phyloP scores from a whole-genome alignment of 2,888 invertebrate species.

The Leistus spinibarbis region DNA sequence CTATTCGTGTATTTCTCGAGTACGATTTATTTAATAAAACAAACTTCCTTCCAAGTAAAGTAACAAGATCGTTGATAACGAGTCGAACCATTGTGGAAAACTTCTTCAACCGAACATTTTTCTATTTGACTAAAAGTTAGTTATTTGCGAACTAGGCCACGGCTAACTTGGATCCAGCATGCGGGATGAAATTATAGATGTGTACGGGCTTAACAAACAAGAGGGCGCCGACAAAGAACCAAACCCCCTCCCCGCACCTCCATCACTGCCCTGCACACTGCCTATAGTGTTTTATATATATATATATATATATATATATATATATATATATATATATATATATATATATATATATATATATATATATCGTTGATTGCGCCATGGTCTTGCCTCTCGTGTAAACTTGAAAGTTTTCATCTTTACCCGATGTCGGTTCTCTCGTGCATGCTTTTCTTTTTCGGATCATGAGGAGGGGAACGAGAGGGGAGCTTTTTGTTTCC shows the following conservation, averaged over 20 bases:
- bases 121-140: neutral
- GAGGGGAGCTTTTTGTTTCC: constrained; percentile 24
- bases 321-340: neutral
- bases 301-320: too few species aligned
- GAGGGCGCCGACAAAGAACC: neutral
- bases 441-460: neutral
- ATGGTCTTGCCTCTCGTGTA: neutral
- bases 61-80: neutral
- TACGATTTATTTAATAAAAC: too few species aligned
- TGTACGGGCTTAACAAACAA: constrained; percentile 1
- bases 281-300: too few species aligned
- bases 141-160: constrained; percentile 4
- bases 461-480: neutral
- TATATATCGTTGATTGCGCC: neutral
- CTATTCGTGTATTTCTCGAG: too few species aligned
- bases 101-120: neutral
- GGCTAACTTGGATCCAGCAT: neutral
- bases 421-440: neutral
- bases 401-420: neutral
- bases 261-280: too few species aligned
- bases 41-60: neutral
- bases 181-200: neutral
- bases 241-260: neutral
- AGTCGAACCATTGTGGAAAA: too few species aligned
- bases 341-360: neutral